Evolutionary conservation across 2,113 vertebrate genomes (phyloP).

Genomic region (Stigmatopora argus): DNA sequence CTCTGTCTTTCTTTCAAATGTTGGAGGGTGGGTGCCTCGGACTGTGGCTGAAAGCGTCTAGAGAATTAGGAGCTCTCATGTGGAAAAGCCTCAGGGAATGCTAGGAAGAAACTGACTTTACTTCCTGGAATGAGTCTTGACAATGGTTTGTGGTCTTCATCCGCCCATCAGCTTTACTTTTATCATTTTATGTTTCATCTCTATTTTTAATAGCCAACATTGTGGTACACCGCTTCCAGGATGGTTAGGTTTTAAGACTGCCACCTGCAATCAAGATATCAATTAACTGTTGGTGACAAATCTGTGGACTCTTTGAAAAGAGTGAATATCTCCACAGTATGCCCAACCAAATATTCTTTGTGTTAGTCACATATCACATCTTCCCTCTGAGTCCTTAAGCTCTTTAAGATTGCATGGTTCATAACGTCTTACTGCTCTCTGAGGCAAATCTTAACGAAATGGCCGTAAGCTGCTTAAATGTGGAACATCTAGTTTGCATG

Average conservation of each 20-base stretch:
- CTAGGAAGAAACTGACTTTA: slow-evolving; percentile 42
- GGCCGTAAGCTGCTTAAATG: not conserved
- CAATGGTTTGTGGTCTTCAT: slow-evolving; percentile 26
- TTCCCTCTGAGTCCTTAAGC: not conserved
- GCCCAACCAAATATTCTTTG: not conserved
- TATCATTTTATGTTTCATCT: slow-evolving; percentile 18
- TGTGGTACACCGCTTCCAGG: not conserved
- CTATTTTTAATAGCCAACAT: not conserved
- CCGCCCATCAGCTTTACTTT: slow-evolving; percentile 38
- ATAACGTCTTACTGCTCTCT: not conserved
- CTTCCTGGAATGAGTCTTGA: slow-evolving; percentile 48
- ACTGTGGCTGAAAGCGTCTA: slow-evolving; percentile 18
- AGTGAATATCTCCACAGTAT: not conserved
- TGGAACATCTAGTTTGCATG: not conserved
- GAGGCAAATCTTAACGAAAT: not conserved
- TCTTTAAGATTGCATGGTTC: not conserved
- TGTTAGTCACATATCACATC: not conserved
- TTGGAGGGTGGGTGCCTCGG: slow-evolving; percentile 19
- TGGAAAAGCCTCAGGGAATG: slow-evolving; percentile 51
- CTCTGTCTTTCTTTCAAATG: slow-evolving; percentile 24
- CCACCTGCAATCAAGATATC: not conserved
- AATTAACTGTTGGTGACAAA: not conserved
- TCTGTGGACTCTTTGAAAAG: not conserved
- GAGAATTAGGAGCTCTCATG: slow-evolving; percentile 33
- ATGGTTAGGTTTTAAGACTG: not conserved